Base-by-base conservation (phyloP, 2,113 vertebrate species). In the Phocoena sinus region DNA sequence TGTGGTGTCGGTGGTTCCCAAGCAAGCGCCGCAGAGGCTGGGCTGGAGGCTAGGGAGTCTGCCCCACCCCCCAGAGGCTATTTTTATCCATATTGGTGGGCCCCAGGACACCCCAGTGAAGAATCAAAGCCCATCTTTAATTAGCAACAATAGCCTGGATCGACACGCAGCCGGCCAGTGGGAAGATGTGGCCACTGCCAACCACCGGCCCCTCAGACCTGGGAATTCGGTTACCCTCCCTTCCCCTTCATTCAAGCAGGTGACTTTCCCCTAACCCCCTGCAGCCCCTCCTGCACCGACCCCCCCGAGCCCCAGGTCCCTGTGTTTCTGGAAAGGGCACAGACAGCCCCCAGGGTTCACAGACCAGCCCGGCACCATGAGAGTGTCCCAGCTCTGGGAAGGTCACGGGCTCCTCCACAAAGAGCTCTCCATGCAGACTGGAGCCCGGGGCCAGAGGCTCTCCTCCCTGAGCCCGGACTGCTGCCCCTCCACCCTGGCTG, bases 161-260 rank as follows among this genome's bases (percentile, higher is more conserved):
- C 28, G 11, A 36, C 56, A 8, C 2, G 36, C 47, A 10, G n/a
- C 12, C 0, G 0, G 8, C n/a, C 4, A 4, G 41, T 3, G 0
- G 84, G 67, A 28, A 25, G 90, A 41, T 14, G 17, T 0, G 7
- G 90, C 33, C 50, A 2, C n/a, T 6, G 8, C 28, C 26, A 38
- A 12, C 60, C 0, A 1, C 58, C 10, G 12, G 80, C 23, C 11
- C 33, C 44, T 23, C 47, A 20, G 1, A 21, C 26, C 2, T 4
- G 25, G 56, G 58, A 25, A 58, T 2, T 6, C 25, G 0, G 68
- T 13, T n/a, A 0, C 36, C 2, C 5, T 2, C 8, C 28, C 41
- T 21, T 56, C 6, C 23, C n/a, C 26, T 41, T 18, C 65, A 17
- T 23, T 21, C 47, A 1, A 15, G 23, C 38, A 20, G 28, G 67